Conservation (phyloP, 2,113 vertebrate species). For the Gobius niger region DNA sequence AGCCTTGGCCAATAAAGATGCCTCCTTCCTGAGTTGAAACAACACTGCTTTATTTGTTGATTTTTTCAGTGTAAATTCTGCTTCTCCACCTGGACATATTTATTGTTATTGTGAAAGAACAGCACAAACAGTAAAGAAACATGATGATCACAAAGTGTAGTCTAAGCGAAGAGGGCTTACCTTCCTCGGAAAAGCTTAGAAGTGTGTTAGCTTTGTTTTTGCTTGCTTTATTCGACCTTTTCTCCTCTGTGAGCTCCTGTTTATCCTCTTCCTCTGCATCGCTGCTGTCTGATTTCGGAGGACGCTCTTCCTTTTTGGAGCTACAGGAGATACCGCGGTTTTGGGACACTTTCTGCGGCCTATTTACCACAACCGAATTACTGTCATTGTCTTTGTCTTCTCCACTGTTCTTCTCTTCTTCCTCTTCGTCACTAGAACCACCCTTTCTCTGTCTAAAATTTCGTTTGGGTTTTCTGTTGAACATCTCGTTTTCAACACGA, state of each 20-base stretch:
- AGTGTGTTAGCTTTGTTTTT: slow-evolving; percentile 35
- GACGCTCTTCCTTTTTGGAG: slow-evolving; percentile 59
- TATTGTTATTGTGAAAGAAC: slow-evolving; percentile 2
- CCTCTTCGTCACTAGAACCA: slow-evolving; percentile 71
- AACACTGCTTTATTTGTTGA: slow-evolving; percentile 75
- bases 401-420: slow-evolving; percentile 26
- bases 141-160: not conserved
- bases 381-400: slow-evolving; percentile 12
- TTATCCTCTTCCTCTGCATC: slow-evolving; percentile 40
- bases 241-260: slow-evolving; percentile 8
- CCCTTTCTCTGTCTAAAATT: slow-evolving; percentile 72
- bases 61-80: slow-evolving; percentile 79
- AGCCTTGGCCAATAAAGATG: slow-evolving; percentile 35
- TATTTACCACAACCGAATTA: slow-evolving; percentile 13
- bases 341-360: slow-evolving; percentile 29
- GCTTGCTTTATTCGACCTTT: slow-evolving; percentile 6
- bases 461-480: slow-evolving; percentile 70
- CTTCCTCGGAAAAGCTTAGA: slow-evolving; percentile 72
- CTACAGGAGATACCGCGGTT: slow-evolving; percentile 63
- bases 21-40: slow-evolving; percentile 78
- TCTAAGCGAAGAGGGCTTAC: slow-evolving; percentile 36
- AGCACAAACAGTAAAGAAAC: not conserved
- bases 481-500: slow-evolving; percentile 57
- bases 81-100: slow-evolving; percentile 61
- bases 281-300: slow-evolving; percentile 34